Evolutionary conservation across 2,113 vertebrate genomes (phyloP).

Genomic region (Carollia perspicillata): DNA sequence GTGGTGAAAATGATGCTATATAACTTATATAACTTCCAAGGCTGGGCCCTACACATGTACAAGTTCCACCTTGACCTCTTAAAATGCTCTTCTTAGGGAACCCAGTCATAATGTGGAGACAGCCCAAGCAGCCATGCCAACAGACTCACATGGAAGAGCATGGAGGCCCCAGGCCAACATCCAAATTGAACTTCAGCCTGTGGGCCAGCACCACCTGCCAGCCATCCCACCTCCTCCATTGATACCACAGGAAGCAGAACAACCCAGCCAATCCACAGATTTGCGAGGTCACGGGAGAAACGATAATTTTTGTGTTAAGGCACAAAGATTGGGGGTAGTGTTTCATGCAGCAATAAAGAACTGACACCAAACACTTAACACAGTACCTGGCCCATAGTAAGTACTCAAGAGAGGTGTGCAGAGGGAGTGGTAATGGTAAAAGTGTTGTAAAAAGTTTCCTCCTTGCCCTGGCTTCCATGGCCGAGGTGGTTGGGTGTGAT

Average conservation of each 20-base stretch:
- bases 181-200: background rate
- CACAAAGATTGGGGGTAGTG: background rate
- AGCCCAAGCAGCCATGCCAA: background rate
- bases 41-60: background rate
- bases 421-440: background rate
- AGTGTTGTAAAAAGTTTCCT: background rate
- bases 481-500: too few species aligned
- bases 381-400: background rate
- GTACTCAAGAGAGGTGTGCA: background rate
- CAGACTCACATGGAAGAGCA: background rate
- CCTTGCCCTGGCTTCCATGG: too few species aligned
- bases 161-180: background rate
- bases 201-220: background rate
- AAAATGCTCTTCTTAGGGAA: background rate
- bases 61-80: background rate
- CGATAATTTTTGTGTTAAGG: background rate
- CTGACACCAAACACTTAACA: background rate
- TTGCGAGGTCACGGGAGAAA: background rate
- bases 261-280: background rate
- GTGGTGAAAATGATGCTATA: background rate
- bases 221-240: background rate
- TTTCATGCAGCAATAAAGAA: background rate
- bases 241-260: background rate
- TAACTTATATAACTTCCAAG: background rate
- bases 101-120: background rate